These are phyloP conservation scores for Halyomorpha halys DNA, from an alignment of 1,140 invertebrate species.

Conservation along the genomic window DNA sequence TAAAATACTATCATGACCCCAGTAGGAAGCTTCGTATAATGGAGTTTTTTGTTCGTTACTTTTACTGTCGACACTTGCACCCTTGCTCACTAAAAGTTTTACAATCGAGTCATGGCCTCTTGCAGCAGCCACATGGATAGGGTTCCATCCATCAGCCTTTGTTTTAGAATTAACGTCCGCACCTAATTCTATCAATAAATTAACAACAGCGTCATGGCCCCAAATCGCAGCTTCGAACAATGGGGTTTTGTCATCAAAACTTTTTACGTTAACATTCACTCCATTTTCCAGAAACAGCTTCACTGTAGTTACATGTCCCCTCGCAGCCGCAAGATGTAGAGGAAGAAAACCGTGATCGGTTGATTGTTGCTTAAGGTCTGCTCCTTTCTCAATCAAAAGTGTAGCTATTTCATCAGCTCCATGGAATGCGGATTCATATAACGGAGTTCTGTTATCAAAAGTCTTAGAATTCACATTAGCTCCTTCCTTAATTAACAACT, in stretches of 20 bases:
- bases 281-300: constrained; percentile 6
- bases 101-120: constrained; percentile 35
- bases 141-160: constrained; percentile 68
- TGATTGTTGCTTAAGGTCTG: neutral
- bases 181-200: constrained; percentile 43
- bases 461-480: constrained; percentile 1
- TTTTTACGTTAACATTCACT: constrained; percentile 19
- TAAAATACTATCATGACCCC: too few species aligned
- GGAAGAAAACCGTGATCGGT: constrained; percentile 23
- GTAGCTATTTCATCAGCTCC: neutral
- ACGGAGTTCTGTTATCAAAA: neutral
- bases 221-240: constrained; percentile 39
- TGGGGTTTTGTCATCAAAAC: constrained; percentile 25
- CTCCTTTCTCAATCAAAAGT: constrained; percentile 14
- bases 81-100: neutral
- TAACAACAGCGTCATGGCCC: constrained; percentile 37
- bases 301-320: constrained; percentile 20
- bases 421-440: neutral
- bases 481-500: neutral
- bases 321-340: constrained; percentile 28
- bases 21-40: too few species aligned
- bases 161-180: constrained; percentile 53
- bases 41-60: neutral
- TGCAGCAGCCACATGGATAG: constrained; percentile 83
- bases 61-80: constrained; percentile 23